Base-by-base conservation (phyloP, 64 coral and sea anemone genomes). In the Montipora cactus region DNA sequence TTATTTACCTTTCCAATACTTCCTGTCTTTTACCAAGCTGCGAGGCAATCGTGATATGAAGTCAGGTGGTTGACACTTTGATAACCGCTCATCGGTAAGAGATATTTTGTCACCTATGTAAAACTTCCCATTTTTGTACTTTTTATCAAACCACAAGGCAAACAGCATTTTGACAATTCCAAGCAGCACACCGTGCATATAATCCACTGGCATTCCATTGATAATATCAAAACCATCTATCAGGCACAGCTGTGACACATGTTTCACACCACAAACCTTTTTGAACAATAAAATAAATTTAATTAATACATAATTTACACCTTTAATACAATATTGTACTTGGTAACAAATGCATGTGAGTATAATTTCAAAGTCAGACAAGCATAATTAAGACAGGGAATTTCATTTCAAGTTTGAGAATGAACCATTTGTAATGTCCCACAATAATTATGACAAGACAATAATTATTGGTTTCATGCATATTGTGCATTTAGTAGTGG, bases 101-200 rank as follows among this genome's bases (percentile, higher is more conserved):
- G 68, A n/a, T 25, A 91, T n/a, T 8, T 82, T 25, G 46, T 49
- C 81, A 3, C 61, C 45, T 14, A 82, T 67, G 25, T 91, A 70
- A 69, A 53, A 82, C 1, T 2, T 3, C 74, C 74, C 89, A 1
- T 52, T 57, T 64, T 47, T 82, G 64, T 74, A 55, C 5, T 7
- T 67, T 11, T 55, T 91, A 67, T 91, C 89, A 82, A 83, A 91
- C 89, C 89, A 91, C 73, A 18, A 91, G 25, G 25, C 25, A 25
- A 25, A 25, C 25, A 25, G 25, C 25, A 25, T 25, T 25, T 25
- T 25, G 25, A 25, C 25, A 25, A 25, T 68, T 1, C 89, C 79
- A 44, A 91, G 64, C 49, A 91, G 58, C 19, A 91, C 64, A 15
- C 89, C 50, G 52, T 91, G 89, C 89, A 91, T 91, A 21, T 75